A percentile compares a stretch with the other conserved stretches of the same genome.
Conservation (phyloP, 1,140 invertebrate species). For the Lucilia sericata region DNA sequence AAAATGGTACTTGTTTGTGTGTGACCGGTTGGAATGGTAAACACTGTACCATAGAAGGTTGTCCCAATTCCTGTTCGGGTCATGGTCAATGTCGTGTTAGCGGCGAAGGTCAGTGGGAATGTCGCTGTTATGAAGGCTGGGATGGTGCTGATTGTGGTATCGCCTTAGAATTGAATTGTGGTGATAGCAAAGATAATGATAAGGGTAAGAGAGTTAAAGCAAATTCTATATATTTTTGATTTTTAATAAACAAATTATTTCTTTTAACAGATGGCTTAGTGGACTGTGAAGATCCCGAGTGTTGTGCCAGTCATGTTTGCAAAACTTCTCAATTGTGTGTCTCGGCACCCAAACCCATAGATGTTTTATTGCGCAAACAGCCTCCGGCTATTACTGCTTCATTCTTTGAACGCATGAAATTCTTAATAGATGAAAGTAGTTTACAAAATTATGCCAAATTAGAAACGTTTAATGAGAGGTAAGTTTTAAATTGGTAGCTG, state of each 20-base stretch:
- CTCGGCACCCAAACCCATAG: slow-evolving; percentile 91
- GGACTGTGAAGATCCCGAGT: slow-evolving; percentile 98
- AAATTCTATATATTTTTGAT: neutral
- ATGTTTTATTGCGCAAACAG: slow-evolving; percentile 92
- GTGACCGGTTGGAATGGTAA: slow-evolving; percentile 97
- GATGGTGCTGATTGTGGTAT: slow-evolving; percentile 93
- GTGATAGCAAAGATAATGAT: slow-evolving; percentile 94
- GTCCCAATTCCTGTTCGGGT: slow-evolving; percentile 85
- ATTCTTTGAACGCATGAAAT: slow-evolving; percentile 98
- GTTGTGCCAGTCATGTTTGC: slow-evolving; percentile 86
- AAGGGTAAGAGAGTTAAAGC: slow-evolving; percentile 77
- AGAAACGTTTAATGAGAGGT: slow-evolving; percentile 98
- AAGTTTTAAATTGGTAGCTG: slow-evolving; percentile 67
- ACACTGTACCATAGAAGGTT: slow-evolving; percentile 96
- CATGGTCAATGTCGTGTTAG: slow-evolving; percentile 91
- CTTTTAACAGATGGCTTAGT: slow-evolving; percentile 84
- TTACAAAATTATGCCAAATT: slow-evolving; percentile 95
- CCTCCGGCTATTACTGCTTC: slow-evolving; percentile 95
- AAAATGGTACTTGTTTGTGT: slow-evolving; percentile 97
- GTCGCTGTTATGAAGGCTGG: slow-evolving; percentile 93
- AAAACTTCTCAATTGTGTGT: slow-evolving; percentile 88
- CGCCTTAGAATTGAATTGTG: slow-evolving; percentile 90
- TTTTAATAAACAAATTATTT: neutral
- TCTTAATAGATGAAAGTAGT: slow-evolving; percentile 97
- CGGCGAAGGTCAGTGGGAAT: slow-evolving; percentile 87